Evolutionary conservation across 2,113 vertebrate genomes (phyloP).

Genomic region (Oryzias woworae): DNA sequence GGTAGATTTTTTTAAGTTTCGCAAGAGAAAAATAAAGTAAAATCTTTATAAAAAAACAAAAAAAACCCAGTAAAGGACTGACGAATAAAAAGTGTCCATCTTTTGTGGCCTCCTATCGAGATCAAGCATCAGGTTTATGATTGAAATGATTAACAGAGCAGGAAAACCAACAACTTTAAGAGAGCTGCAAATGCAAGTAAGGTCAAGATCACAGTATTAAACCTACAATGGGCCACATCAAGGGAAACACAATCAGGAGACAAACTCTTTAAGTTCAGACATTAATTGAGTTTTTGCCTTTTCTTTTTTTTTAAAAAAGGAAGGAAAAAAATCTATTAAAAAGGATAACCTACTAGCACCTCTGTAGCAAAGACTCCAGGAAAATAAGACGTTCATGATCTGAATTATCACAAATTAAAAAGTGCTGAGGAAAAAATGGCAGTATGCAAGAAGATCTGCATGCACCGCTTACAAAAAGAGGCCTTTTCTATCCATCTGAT

Average conservation of each 20-base stretch:
- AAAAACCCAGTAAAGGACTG: constrained; percentile 1
- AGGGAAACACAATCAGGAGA: constrained; percentile 65
- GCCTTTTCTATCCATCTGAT: constrained; percentile 44
- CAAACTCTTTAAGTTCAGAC: constrained; percentile 48
- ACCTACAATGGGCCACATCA: constrained; percentile 36
- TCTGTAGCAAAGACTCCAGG: constrained; percentile 55
- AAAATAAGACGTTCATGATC: constrained; percentile 51
- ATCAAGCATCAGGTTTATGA: constrained; percentile 6
- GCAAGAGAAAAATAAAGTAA: constrained; percentile 42
- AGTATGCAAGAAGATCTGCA: constrained; percentile 57
- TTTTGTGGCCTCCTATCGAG: constrained; percentile 12
- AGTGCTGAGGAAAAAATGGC: constrained; percentile 47
- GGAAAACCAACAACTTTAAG: constrained; percentile 25
- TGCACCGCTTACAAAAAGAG: constrained; percentile 47
- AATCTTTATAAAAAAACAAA: constrained; percentile 4
- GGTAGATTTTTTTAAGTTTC: constrained; percentile 63
- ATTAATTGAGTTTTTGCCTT: constrained; percentile 28
- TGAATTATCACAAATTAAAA: constrained; percentile 41
- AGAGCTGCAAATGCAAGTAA: constrained; percentile 45
- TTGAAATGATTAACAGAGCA: constrained; percentile 20
- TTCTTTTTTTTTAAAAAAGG: constrained; percentile 17
- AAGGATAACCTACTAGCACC: constrained; percentile 63
- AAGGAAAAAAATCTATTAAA: constrained; percentile 43
- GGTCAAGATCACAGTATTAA: constrained; percentile 34
- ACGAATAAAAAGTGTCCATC: constrained; percentile 16